These are phyloP conservation scores for Sycophila texana DNA, from an alignment of 2,888 invertebrate species.

Conservation along the genomic window DNA sequence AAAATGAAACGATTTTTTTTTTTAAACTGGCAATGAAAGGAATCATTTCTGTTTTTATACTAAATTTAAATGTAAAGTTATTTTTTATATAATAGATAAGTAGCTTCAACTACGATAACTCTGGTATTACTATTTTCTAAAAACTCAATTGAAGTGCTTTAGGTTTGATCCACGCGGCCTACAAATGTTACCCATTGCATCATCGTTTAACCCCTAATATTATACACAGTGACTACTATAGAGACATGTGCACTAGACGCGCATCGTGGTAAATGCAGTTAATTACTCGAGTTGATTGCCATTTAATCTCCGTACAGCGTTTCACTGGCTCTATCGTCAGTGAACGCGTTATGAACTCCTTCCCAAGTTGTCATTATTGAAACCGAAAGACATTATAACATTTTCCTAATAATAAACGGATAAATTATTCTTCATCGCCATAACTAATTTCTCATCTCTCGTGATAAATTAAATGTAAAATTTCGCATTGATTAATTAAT, in stretches of 20 bases:
- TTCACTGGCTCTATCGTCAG: conserved; percentile 17
- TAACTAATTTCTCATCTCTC: not conserved
- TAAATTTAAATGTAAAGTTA: no score
- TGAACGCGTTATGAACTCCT: not conserved
- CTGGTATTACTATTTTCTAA: conserved; percentile 2
- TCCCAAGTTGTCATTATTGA: not conserved
- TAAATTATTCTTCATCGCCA: no score
- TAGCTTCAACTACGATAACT: no score
- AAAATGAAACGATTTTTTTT: no score
- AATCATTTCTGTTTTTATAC: no score
- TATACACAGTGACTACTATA: not conserved
- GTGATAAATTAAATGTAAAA: not conserved
- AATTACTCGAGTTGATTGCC: conserved; percentile 61
- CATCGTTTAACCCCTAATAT: conserved; percentile 48
- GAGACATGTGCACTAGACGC: conserved; percentile 30
- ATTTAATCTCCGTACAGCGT: conserved; percentile 55
- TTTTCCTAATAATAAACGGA: not conserved
- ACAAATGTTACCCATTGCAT: conserved; percentile 36
- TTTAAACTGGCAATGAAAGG: no score
- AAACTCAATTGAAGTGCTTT: conserved; percentile 31
- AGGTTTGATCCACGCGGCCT: not conserved
- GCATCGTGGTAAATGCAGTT: conserved; percentile 57
- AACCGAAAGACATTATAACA: not conserved
- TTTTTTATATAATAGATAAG: no score
- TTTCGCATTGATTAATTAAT: no score